Evolutionary conservation across 35 echinoderm and acorn worm genomes (phyloP).

Genomic region (Apostichopus parvimensis): DNA sequence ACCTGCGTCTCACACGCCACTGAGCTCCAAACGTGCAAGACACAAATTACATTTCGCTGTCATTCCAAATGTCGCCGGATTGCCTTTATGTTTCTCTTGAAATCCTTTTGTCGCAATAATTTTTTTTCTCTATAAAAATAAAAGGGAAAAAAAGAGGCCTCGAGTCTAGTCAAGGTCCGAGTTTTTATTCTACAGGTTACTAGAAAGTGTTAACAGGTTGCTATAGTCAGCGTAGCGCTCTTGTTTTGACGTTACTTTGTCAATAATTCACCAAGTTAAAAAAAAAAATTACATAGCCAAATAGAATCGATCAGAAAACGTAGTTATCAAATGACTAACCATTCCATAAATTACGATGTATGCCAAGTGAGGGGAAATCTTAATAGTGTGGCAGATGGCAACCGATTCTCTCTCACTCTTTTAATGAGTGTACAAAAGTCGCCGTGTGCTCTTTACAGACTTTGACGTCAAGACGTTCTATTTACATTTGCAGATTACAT

Average conservation of each 20-base stretch:
- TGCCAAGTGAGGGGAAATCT: background rate
- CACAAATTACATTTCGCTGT: slow-evolving; percentile 56
- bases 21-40: slow-evolving; percentile 47
- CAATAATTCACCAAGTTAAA: slow-evolving; percentile 19
- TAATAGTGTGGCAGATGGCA: slow-evolving; percentile 47
- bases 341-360: slow-evolving; percentile 15
- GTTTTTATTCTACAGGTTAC: slow-evolving; percentile 54
- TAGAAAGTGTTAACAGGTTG: slow-evolving; percentile 39
- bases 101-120: slow-evolving; percentile 49
- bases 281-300: background rate
- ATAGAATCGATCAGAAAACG: background rate
- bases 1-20: slow-evolving; percentile 57
- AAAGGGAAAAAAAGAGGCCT: slow-evolving; percentile 43
- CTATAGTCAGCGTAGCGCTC: background rate
- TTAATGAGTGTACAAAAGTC: slow-evolving; percentile 18
- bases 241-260: slow-evolving; percentile 19
- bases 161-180: slow-evolving; percentile 32
- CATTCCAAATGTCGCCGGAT: slow-evolving; percentile 41
- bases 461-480: background rate
- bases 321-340: slow-evolving; percentile 14
- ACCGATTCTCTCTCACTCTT: background rate
- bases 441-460: background rate
- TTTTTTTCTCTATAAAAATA: slow-evolving; percentile 1
- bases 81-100: slow-evolving; percentile 39
- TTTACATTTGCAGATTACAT: slow-evolving; percentile 1